Percentiles rank a stretch among this genome's conserved stretches.
Conservation (phyloP, 2,888 invertebrate species). For the Drosophila ezoana region DNA sequence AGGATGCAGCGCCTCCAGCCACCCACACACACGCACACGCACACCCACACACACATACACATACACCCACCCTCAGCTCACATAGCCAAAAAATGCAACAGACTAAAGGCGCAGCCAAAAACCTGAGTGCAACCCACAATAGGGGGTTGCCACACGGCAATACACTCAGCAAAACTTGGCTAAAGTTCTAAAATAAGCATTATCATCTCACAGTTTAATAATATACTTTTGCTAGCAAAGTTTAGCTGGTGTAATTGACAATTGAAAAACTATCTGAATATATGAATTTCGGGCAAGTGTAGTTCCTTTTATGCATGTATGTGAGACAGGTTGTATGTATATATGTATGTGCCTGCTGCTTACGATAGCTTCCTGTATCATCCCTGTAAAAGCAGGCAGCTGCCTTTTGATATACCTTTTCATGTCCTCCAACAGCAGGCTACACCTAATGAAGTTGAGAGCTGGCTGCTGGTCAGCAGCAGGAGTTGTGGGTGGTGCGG, state of each 20-base stretch:
- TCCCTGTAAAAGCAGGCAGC: constrained; percentile 32
- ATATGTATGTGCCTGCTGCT: constrained; percentile 12
- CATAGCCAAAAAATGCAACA: constrained; percentile 52
- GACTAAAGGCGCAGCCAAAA: constrained; percentile 44
- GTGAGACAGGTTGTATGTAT: constrained; percentile 13
- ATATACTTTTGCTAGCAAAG: no score
- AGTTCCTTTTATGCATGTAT: neutral
- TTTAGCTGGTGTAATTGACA: no score
- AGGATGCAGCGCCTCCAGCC: constrained; percentile 37
- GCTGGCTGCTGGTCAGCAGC: constrained; percentile 35
- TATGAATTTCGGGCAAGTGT: neutral
- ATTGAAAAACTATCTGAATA: neutral
- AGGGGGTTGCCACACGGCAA: constrained; percentile 16
- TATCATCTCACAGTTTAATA: no score
- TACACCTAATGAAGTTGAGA: constrained; percentile 53
- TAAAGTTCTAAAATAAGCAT: neutral
- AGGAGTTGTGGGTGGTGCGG: constrained; percentile 15
- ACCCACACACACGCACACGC: constrained; percentile 1
- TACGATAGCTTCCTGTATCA: constrained; percentile 20
- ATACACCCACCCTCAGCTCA: constrained; percentile 5
- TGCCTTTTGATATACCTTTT: constrained; percentile 39
- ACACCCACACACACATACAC: neutral
- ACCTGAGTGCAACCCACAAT: constrained; percentile 26
- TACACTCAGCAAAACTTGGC: constrained; percentile 25
- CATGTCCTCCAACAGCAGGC: constrained; percentile 35